Evolutionary conservation across 92 coral and sea anemone genomes (phyloP).

Genomic region (Muricea muricata): DNA sequence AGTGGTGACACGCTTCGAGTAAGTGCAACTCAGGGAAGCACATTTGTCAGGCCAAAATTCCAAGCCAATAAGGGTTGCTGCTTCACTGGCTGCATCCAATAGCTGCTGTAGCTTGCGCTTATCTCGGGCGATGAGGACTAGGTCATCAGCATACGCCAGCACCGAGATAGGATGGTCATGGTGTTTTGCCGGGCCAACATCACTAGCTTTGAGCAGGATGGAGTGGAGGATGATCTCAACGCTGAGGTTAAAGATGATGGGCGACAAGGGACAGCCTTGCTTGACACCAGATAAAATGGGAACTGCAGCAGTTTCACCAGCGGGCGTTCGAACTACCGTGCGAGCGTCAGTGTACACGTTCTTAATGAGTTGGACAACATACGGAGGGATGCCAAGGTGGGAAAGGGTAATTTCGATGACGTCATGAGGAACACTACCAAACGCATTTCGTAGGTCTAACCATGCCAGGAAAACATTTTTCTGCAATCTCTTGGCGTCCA

Average conservation of each 20-base stretch:
- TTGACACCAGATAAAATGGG: not conserved
- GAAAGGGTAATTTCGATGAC: not conserved
- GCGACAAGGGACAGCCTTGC: not conserved
- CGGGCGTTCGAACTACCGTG: conserved; percentile 1
- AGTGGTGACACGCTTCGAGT: not conserved
- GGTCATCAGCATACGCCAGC: conserved; percentile 49
- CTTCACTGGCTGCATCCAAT: conserved; percentile 24
- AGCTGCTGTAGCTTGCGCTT: conserved; percentile 21
- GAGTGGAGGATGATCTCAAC: not conserved
- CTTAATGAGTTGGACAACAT: not conserved
- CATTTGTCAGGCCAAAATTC: conserved; percentile 29
- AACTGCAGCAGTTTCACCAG: no score
- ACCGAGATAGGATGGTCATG: conserved; percentile 7
- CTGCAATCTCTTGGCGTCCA: not conserved
- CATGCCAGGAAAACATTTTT: conserved; percentile 5
- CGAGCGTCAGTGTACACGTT: not conserved
- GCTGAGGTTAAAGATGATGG: not conserved
- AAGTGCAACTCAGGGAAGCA: conserved; percentile 27
- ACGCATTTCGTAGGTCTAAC: conserved; percentile 4
- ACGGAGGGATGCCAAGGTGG: not conserved
- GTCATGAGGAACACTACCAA: conserved; percentile 6
- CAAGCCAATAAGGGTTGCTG: conserved; percentile 12
- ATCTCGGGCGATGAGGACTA: conserved; percentile 10
- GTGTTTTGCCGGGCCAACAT: conserved; percentile 28
- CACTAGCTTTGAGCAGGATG: not conserved